phyloP scores from a whole-genome alignment of 1,140 invertebrate genomes.

The Saccostrea echinata region DNA sequence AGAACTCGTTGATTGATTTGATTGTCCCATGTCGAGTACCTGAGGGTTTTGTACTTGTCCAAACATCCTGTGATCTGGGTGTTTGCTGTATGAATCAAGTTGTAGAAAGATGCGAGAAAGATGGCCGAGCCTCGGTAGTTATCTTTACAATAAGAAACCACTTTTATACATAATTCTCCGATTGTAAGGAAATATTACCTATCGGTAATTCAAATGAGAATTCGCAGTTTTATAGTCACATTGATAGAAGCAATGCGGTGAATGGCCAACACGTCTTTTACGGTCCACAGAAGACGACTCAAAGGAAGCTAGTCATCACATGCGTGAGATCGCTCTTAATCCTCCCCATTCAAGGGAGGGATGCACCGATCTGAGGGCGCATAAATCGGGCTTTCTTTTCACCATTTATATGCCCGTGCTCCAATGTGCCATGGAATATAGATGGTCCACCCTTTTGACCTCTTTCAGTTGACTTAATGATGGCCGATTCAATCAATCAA shows the following conservation, averaged over 20 bases:
- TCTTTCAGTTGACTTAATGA: conserved; percentile 37
- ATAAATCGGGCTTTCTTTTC: conserved; percentile 38
- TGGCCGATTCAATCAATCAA: conserved; percentile 23
- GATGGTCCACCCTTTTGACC: conserved; percentile 32
- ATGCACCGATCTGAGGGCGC: conserved; percentile 30
- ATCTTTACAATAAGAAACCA: background rate
- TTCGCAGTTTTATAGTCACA: background rate
- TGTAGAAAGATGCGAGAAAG: background rate
- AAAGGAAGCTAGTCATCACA: background rate
- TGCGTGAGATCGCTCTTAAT: conserved; percentile 33
- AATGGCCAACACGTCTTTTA: background rate
- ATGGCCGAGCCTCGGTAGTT: background rate
- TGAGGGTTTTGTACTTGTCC: background rate
- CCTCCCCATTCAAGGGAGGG: conserved; percentile 20
- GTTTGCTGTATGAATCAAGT: background rate
- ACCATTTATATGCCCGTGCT: conserved; percentile 16
- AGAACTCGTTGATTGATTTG: conserved; percentile 62
- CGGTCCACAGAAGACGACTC: background rate
- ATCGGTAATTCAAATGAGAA: conserved; percentile 16
- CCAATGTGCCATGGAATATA: conserved; percentile 36
- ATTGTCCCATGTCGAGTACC: background rate
- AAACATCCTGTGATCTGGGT: background rate
- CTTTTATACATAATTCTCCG: conserved; percentile 4
- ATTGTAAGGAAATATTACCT: conserved; percentile 3
- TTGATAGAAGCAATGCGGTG: conserved; percentile 9